A percentile compares a stretch with the other conserved stretches of the same genome.
Evolutionary conservation across 1,140 invertebrate species (phyloP).

Genomic region (Penaeus chinensis): DNA sequence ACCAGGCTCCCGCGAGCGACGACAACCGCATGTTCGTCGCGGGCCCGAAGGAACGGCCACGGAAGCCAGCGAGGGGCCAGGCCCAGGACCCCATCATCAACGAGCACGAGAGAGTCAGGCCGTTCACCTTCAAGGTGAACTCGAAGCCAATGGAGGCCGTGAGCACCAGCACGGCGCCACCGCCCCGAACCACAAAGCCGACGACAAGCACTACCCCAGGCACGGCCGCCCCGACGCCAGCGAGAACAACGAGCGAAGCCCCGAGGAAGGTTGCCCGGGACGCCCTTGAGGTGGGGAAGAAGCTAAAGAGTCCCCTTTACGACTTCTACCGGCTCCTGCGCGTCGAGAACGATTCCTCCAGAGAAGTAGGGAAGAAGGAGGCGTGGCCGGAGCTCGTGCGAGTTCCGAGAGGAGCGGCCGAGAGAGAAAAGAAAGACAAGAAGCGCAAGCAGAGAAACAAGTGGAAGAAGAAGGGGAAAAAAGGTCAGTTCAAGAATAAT

Average conservation of each 20-base stretch:
- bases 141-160: background rate
- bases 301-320: constrained; percentile 29
- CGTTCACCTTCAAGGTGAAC: background rate
- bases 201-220: no score
- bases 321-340: constrained; percentile 55
- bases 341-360: constrained; percentile 50
- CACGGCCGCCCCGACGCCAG: background rate
- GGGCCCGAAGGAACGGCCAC: no score
- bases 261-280: background rate
- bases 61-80: background rate
- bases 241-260: constrained; percentile 13
- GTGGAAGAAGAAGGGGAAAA: constrained; percentile 61
- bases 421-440: constrained; percentile 37
- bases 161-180: background rate
- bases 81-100: constrained; percentile 21
- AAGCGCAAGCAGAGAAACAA: constrained; percentile 52
- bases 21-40: no score
- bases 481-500: constrained; percentile 35
- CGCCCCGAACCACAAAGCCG: background rate
- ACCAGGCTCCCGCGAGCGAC: no score
- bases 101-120: background rate
- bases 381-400: background rate
- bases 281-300: constrained; percentile 40
- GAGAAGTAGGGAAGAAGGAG: background rate
- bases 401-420: constrained; percentile 46